phyloP scores from a whole-genome alignment of 2,797 vertebrate genomes.

The Poecilia wingei region DNA sequence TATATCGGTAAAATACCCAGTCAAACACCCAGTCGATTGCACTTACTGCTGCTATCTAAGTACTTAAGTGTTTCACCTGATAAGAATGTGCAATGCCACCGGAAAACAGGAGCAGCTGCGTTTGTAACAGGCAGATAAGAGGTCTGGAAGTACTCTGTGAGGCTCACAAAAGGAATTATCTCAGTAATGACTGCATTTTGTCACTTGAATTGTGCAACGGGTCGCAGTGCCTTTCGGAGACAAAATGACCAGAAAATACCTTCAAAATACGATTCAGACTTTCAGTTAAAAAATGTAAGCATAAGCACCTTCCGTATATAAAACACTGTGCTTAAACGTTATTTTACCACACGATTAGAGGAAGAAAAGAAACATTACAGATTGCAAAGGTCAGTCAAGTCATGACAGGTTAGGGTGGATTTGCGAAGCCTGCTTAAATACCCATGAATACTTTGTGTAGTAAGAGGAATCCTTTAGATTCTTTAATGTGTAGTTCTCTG shows the following conservation, averaged over 20 bases:
- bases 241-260: slow-evolving; percentile 11
- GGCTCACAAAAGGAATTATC: slow-evolving; percentile 20
- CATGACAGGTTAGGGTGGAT: neutral
- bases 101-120: slow-evolving; percentile 12
- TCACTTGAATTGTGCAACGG: slow-evolving; percentile 17
- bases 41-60: neutral
- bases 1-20: neutral
- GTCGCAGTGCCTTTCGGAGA: slow-evolving; percentile 31
- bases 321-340: neutral
- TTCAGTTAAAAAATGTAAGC: slow-evolving; percentile 1
- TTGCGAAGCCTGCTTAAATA: neutral
- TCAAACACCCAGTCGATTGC: slow-evolving; percentile 8
- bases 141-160: neutral
- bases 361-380: neutral
- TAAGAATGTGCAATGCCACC: neutral
- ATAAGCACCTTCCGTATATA: neutral
- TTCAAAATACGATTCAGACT: slow-evolving; percentile 5
- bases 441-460: neutral
- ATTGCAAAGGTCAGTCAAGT: neutral
- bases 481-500: neutral
- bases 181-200: slow-evolving; percentile 24
- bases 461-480: neutral
- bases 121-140: slow-evolving; percentile 17
- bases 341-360: neutral
- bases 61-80: slow-evolving; percentile 10